Base-by-base conservation (phyloP, 2,888 invertebrate genomes). In the Oligia fasciuncula region DNA sequence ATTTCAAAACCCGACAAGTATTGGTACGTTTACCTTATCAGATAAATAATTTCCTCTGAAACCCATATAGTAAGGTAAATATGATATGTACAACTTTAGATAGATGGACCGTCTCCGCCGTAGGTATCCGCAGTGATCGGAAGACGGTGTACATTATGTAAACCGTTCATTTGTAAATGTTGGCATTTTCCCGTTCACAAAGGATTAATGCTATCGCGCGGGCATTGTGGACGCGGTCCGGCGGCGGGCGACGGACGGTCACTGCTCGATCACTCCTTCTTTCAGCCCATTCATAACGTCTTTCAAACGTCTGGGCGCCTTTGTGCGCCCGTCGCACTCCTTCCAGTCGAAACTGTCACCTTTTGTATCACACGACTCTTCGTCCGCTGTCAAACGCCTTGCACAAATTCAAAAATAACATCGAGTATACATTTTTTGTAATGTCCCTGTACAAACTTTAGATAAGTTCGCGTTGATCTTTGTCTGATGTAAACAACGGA, bases 401-500 rank as follows among this genome's bases (percentile, higher is more conserved):
- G 97, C 97, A 97, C 97, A 97, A 97, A 96, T 95, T 96, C 95
- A 95, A 96, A 96, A 96, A 96, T 95, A 96, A 96, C 96, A 96
- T 95, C 93, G 93, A 93, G 29, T 91, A 89, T 94, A 94, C 89
- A 90, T 95, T 96, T 96, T 96, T 96, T 96, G 95, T 90, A 86
- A 85, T 85, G 87, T 92, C 89, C 95, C 96, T 96, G 94, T 93
- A 94, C 95, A 96, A 96, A 96, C 95, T 91, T 93, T 91, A 94
- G 96, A 96, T 96, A 96, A 94, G 94, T 95, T 95, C 93, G 94
- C 93, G 92, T 93, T 94, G 93, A 93, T 93, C 95, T 96, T 96
- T 96, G 95, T 96, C 93, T 93, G 94, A 94, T 93, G 94, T 95
- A 96, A 97, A 96, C 96, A 97, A 94, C 94, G 94, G 94, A 94